Evolutionary conservation across 2,888 invertebrate genomes (phyloP), one percentile per base, ranked within the genome.

Genomic region (Xestia rhomboidea): DNA sequence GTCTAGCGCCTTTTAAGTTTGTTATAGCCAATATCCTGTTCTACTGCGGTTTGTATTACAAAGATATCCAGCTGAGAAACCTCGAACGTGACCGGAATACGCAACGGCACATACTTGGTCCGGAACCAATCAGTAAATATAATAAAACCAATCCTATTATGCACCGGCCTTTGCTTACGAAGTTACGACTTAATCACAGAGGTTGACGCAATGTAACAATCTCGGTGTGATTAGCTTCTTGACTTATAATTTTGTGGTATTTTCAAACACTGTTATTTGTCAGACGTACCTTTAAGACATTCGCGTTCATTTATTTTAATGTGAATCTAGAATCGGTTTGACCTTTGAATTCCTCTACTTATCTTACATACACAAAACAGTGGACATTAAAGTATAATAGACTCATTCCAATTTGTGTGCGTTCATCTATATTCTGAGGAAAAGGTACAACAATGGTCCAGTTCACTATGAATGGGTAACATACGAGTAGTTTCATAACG

Each of bases 1-100:
- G 89, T 70, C 85, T 88, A 90, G 90, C 89, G 87, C 94, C 93
- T 92, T 94, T 93, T 94, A 88, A 84, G 92, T 91, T 92, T 87
- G 89, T 91, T 92, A 93, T 92, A 91, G 91, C 90, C 92, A 87
- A 93, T 93, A 93, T 95, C 94, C 94, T 94, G 93, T 91, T 85
- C 87, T 81, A 88, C 84, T 89, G 88, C 89, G 86, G 90, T 91
- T 92, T 92, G 92, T 91, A 90, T 91, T 93, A 93, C 94, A 93
- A 94, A 94, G 93, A 93, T 90, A 93, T 90, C 91, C 89, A 92
- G 87, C 91, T 90, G 89, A 92, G 92, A 92, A 91, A 89, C 87
- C 82, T 85, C 82, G 85, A 75, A 91, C 95, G 94, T 95, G 95
- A 92, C 85, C 57, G 76, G 94, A 91, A 89, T 93, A 86, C 81